Conservation (phyloP, 2,888 invertebrate species). For the Lumbricus terrestris region DNA sequence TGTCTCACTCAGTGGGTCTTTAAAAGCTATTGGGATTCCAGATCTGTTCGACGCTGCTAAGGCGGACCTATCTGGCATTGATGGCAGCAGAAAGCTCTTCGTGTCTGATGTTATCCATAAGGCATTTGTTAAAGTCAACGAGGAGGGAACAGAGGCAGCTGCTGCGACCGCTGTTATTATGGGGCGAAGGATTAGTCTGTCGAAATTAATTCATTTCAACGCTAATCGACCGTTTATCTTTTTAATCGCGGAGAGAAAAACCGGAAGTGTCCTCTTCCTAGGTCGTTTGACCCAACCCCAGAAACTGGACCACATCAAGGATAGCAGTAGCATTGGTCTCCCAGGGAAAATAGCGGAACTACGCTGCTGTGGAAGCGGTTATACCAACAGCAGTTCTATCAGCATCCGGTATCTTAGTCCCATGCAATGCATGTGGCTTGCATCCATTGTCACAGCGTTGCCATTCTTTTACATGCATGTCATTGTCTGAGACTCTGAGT, state of each 20-base stretch:
- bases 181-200: too few relatives aligned
- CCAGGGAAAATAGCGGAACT: neutral
- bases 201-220: conserved; percentile 15
- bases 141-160: conserved; percentile 46
- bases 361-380: neutral
- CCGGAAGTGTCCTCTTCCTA: conserved; percentile 36
- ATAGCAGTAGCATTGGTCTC: neutral
- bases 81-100: conserved; percentile 39
- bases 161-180: conserved; percentile 41
- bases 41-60: conserved; percentile 40
- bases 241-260: conserved; percentile 34
- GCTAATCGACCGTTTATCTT: conserved; percentile 40
- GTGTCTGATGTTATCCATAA: conserved; percentile 52
- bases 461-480: neutral
- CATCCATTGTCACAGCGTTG: neutral
- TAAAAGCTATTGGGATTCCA: conserved; percentile 34
- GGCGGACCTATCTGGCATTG: conserved; percentile 53
- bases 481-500: too few relatives aligned
- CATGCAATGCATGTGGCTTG: neutral
- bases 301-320: neutral
- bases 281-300: conserved; percentile 21
- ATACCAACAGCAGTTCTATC: neutral
- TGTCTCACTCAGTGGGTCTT: conserved; percentile 29
- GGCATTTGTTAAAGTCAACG: conserved; percentile 49
- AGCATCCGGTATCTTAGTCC: neutral